These are phyloP conservation scores for Lordiphosa clarofinis DNA, from an alignment of 1,140 invertebrate genomes.

Conservation along the genomic window DNA sequence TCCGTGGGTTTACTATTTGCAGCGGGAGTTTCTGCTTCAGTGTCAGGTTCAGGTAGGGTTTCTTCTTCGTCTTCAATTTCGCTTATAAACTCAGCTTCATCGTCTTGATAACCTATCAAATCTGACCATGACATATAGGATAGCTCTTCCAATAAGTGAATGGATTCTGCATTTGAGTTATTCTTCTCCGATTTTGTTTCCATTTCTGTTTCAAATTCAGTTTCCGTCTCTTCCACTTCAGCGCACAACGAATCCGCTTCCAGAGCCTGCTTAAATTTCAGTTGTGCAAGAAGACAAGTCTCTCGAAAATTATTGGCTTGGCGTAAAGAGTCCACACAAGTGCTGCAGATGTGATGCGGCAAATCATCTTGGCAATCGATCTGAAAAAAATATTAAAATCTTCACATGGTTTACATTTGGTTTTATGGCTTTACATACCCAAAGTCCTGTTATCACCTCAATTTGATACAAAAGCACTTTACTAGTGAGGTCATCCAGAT, in stretches of 20 bases:
- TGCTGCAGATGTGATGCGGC: slow-evolving; percentile 30
- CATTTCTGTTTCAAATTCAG: background rate
- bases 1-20: too few relatives aligned
- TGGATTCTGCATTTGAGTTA: too few relatives aligned
- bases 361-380: slow-evolving; percentile 20
- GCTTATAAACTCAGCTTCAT: too few relatives aligned
- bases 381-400: slow-evolving; percentile 14
- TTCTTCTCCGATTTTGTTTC: background rate
- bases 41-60: too few relatives aligned
- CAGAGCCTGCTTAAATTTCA: slow-evolving; percentile 10
- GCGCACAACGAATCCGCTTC: background rate
- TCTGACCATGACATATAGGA: too few relatives aligned
- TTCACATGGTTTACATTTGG: too few relatives aligned
- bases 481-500: slow-evolving; percentile 37
- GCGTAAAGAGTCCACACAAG: slow-evolving; percentile 21
- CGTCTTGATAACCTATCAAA: too few relatives aligned
- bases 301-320: slow-evolving; percentile 51
- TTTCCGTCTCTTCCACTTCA: too few relatives aligned
- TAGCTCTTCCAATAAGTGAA: too few relatives aligned
- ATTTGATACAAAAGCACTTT: slow-evolving; percentile 52
- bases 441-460: slow-evolving; percentile 59
- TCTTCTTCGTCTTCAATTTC: too few relatives aligned
- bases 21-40: too few relatives aligned
- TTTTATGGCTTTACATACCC: slow-evolving; percentile 17
- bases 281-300: slow-evolving; percentile 43